Conservation (phyloP, 1,140 invertebrate species). For the Pogonomyrmex barbatus region DNA sequence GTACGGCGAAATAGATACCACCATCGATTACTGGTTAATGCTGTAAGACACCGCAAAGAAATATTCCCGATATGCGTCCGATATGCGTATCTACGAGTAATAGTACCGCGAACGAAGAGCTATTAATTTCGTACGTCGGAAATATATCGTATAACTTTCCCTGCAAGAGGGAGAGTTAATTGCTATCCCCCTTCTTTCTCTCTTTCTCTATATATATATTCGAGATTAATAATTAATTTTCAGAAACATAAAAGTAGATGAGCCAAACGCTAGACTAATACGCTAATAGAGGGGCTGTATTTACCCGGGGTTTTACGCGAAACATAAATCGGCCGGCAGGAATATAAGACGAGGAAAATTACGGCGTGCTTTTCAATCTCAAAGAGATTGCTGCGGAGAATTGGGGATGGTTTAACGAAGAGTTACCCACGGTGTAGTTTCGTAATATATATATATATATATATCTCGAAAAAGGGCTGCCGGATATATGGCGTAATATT, state of each 20-base stretch:
- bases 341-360: conserved; percentile 45
- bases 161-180: conserved; percentile 29
- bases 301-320: conserved; percentile 29
- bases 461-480: conserved; percentile 11
- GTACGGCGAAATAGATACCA: conserved; percentile 28
- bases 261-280: conserved; percentile 9
- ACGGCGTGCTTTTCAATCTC: conserved; percentile 48
- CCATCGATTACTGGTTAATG: conserved; percentile 35
- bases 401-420: conserved; percentile 39
- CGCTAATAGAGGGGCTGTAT: conserved; percentile 15
- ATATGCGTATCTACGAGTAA: not conserved
- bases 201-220: not conserved
- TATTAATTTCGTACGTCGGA: conserved; percentile 26
- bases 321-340: conserved; percentile 38
- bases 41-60: conserved; percentile 24
- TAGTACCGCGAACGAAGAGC: not conserved
- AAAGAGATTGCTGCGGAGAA: conserved; percentile 41
- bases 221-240: conserved; percentile 39
- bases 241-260: conserved; percentile 32
- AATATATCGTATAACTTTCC: not conserved
- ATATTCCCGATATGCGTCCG: conserved; percentile 19
- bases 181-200: not conserved
- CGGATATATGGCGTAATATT: conserved; percentile 41
- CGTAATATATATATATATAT: conserved; percentile 25
- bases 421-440: conserved; percentile 28